Conservation (phyloP, 30 jellyfish, hydroid and myxozoan genomes). For the Mastigias papua region DNA sequence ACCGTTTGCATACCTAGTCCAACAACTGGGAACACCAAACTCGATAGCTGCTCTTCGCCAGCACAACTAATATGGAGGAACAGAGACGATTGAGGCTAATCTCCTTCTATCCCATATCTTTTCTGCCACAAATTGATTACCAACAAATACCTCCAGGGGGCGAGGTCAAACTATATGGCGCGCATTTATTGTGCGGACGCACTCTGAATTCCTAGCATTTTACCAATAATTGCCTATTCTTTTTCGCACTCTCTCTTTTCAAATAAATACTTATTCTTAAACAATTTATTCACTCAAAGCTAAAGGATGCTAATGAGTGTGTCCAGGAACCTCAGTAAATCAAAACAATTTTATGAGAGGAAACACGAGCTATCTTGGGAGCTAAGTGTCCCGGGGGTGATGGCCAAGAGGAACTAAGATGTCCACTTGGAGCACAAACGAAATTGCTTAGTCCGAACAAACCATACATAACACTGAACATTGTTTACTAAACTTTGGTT, state of each 20-base stretch:
- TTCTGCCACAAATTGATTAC: conserved; percentile 12
- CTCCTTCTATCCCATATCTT: conserved; percentile 28
- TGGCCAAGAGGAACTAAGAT: too few species aligned
- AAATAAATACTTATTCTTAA: background rate
- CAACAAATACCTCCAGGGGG: conserved; percentile 64
- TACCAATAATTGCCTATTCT: conserved; percentile 1
- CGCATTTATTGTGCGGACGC: conserved; percentile 53
- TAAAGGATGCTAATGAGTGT: background rate
- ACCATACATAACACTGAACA: background rate
- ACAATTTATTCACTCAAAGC: background rate
- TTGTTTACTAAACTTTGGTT: conserved; percentile 1
- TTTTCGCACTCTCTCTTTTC: background rate
- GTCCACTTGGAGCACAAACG: too few species aligned
- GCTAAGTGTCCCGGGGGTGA: too few species aligned
- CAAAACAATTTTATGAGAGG: background rate
- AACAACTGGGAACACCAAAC: background rate
- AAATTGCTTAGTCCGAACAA: too few species aligned
- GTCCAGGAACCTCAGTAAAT: background rate
- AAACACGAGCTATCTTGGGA: background rate
- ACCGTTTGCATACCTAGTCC: background rate
- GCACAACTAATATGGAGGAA: background rate
- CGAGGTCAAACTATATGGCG: conserved; percentile 59
- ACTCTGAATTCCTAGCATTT: conserved; percentile 33
- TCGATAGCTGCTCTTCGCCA: conserved; percentile 5
- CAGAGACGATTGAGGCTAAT: background rate